phyloP scores from a whole-genome alignment of 1,140 invertebrate genomes.

The Polyergus mexicanus region DNA sequence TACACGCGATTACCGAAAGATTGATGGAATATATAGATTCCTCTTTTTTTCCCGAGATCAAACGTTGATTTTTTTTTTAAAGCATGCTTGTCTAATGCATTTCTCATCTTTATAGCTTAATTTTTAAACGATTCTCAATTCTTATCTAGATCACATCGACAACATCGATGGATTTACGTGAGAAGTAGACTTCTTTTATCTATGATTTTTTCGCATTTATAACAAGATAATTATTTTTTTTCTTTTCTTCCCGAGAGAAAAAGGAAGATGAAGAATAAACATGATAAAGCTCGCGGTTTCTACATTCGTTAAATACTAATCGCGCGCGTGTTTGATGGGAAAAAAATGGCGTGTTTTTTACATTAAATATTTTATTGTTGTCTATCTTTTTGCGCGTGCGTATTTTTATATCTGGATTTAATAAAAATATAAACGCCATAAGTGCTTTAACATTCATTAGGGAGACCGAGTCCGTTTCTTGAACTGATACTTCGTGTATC shows the following conservation, averaged over 20 bases:
- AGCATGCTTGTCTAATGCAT: background rate
- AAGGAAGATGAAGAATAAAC: background rate
- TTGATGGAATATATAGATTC: constrained; percentile 4
- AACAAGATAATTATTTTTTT: background rate
- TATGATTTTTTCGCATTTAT: background rate
- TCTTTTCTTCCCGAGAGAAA: too few species aligned
- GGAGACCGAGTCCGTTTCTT: background rate
- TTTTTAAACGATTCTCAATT: background rate
- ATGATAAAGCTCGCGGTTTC: background rate
- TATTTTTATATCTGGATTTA: background rate
- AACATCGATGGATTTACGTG: background rate
- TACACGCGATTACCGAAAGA: background rate
- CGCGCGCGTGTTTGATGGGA: background rate
- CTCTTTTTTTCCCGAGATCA: background rate
- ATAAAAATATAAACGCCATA: background rate
- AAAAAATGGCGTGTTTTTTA: background rate
- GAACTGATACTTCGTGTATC: too few species aligned
- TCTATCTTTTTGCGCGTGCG: background rate
- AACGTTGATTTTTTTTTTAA: constrained; percentile 1
- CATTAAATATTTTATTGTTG: background rate
- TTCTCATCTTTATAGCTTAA: background rate
- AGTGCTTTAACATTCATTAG: background rate
- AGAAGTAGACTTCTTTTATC: background rate
- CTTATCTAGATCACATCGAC: background rate
- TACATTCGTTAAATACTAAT: background rate